Evolutionary conservation across 2,888 invertebrate species (phyloP), one percentile per base, ranked within the genome.

Genomic region (Alviniconcha strummeri): DNA sequence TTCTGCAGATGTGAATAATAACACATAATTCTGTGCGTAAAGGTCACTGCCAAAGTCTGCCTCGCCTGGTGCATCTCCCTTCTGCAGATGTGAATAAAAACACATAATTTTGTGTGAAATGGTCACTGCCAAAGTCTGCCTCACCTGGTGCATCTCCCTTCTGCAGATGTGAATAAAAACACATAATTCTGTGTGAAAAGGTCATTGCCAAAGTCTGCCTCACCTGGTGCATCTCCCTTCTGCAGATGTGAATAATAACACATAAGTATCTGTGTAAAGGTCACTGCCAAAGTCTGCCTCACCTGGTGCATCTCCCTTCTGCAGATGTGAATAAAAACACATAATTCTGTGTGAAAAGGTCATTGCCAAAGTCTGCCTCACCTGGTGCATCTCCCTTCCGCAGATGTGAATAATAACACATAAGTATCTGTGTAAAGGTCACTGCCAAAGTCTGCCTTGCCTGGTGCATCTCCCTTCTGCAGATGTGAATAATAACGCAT

Each of bases 391-490:
- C 19, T 88, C 90, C 71, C 87, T 85, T 80, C 92, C 91, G 88
- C n/a, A 88, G 89, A 74, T 13, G 36, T 36, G 36, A 36, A 36
- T 36, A 36, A 36, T 4, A 36, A 36, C 36, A 36, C 36, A 36
- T 36, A 36, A 36, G 0, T 36, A 0, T 36, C 1, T 36, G 36
- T 36, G 36, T 36, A 36, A 36, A 36, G 81, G 96, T 95, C 1
- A 93, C 92, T 57, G 91, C 91, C 72, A 98, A 93, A 81, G 95
- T 94, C 4, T 95, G 93, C 88, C 95, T 95, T 0, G 97, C 91
- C 2, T 94, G 89, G 64, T 84, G 83, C 9, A 91, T 79, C 19
- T 88, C 90, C 71, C 87, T 85, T 80, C 92, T 92, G 88, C n/a
- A 88, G 89, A 74, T 13, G 36, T 36, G 36, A 36, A 36, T 36